Evolutionary conservation across 2,888 invertebrate genomes (phyloP).

Genomic region (Drosophila subquinaria): DNA sequence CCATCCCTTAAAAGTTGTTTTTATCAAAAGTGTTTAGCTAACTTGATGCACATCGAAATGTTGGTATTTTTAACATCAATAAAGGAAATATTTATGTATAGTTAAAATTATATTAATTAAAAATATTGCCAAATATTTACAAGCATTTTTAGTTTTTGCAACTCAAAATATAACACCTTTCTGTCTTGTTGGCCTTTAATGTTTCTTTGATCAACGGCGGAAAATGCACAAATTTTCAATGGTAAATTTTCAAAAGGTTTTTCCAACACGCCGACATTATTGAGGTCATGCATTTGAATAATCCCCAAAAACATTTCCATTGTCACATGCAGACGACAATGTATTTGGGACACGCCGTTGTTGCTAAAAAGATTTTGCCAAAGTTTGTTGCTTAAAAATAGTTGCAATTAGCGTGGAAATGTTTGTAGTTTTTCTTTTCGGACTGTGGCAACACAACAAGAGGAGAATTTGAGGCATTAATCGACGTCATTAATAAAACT

Average conservation of each 20-base stretch:
- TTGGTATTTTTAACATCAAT: no score
- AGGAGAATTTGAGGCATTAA: slow-evolving; percentile 32
- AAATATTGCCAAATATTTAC: background rate
- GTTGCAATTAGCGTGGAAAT: slow-evolving; percentile 53
- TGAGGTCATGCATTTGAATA: slow-evolving; percentile 50
- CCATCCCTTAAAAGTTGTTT: no score
- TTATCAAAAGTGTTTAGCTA: no score
- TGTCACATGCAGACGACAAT: slow-evolving; percentile 38
- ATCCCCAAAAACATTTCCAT: slow-evolving; percentile 29
- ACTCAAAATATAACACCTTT: background rate
- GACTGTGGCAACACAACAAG: background rate
- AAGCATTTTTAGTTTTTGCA: background rate
- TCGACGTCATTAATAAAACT: slow-evolving; percentile 69
- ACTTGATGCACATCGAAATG: no score
- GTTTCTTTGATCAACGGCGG: background rate
- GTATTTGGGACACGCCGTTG: slow-evolving; percentile 44
- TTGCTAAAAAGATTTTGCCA: slow-evolving; percentile 22
- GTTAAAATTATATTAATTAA: background rate
- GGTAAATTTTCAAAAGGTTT: background rate
- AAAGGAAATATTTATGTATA: no score
- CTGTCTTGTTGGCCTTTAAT: slow-evolving; percentile 6
- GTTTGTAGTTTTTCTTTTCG: slow-evolving; percentile 13
- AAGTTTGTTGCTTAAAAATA: slow-evolving; percentile 41
- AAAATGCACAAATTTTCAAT: slow-evolving; percentile 13
- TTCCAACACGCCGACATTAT: slow-evolving; percentile 28